Base-by-base conservation (phyloP, 2,797 vertebrate genomes). In the Acanthopagrus latus region DNA sequence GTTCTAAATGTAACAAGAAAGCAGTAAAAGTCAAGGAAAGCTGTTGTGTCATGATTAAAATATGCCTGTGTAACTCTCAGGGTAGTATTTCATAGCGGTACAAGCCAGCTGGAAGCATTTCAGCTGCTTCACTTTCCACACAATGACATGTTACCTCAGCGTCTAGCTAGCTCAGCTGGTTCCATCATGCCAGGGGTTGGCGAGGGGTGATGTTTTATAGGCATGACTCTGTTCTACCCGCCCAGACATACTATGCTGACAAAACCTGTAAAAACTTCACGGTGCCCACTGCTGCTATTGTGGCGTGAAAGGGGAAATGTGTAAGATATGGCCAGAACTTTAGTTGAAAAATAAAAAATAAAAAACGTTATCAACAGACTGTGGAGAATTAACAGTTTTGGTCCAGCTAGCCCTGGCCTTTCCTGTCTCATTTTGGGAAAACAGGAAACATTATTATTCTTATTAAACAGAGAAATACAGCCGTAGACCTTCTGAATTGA, bases 91-190 rank as follows among this genome's bases (percentile, higher is more conserved):
- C 81, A 88, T 62, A 73, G 84, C 54, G 62, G 56, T 64, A 63
- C 47, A 57, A 69, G 72, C 70, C 86, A 82, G 78, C 47, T 83
- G 85, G 82, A 85, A 62, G 71, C 74, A 44, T 47, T 71, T 80
- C 71, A 81, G 59, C 80, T 63, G 81, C 83, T 81, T 74, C 20
- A 38, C 56, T 88, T 90, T 90, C 80, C n/a, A 12, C 76, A 74
- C 66, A 47, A 17, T 69, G 84, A 80, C 79, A 81, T 67, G 85
- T 90, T 90, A 88, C 83, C 80, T 89, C 87, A 86, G 85, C 71
- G 74, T 91, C 86, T 90, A 51, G 86, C 81, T 63, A 71, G 88
- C 88, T 85, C 80, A 58, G 85, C 78, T 76, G 77, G 71, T 71
- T 81, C 71, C 68, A 70, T 51, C 73, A 41, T 79, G 84, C 83